Base-by-base conservation (phyloP, 1,140 invertebrate species). In the Heliconius melpomene region DNA sequence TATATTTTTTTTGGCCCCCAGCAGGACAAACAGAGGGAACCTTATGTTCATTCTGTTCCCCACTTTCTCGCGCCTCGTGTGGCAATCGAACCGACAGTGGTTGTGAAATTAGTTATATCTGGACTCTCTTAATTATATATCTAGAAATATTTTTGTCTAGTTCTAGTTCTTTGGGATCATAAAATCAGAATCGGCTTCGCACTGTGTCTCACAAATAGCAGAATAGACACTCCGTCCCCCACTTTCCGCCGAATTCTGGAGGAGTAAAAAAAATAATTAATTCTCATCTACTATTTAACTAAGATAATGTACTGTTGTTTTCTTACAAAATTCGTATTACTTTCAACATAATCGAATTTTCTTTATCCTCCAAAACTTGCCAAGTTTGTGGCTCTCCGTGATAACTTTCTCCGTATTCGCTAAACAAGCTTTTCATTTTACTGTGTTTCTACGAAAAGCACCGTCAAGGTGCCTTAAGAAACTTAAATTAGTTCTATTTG, bases 341-440 rank as follows among this genome's bases (percentile, higher is more conserved):
- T 66, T 66, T 29, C 60, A 3, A 3, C 16, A 29, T 66, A 66
- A 66, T 66, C 60, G 60, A 66, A 66, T 66, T 66, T 66, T 66
- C 60, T 66, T 66, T 66, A 66, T 66, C 26, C 23, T 29, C 60
- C 40, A 66, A 66, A 66, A 66, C 60, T 66, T 66, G 23, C 23
- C 9, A 66, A 66, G 9, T 66, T 26, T 66, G 60, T 13, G 60
- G 60, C 60, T 66, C 23, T 66, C 60, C 60, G 16, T 66, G 60
- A 66, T 66, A 66, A 66, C 60, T 66, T 66, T 26, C 60, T 29
- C 29, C 60, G 23, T 66, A 66, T 66, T 66, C 23, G 60, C 23
- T 26, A 66, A 66, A 66, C 60, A 66, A 66, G 60, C 57, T 66
- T 66, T 66, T 66, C 57, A 66, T 66, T 66, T 66, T 66, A 66